Evolutionary conservation across 2,797 vertebrate genomes (phyloP), one percentile per base, ranked within the genome.

Genomic region (Kryptolebias ocellatus): DNA sequence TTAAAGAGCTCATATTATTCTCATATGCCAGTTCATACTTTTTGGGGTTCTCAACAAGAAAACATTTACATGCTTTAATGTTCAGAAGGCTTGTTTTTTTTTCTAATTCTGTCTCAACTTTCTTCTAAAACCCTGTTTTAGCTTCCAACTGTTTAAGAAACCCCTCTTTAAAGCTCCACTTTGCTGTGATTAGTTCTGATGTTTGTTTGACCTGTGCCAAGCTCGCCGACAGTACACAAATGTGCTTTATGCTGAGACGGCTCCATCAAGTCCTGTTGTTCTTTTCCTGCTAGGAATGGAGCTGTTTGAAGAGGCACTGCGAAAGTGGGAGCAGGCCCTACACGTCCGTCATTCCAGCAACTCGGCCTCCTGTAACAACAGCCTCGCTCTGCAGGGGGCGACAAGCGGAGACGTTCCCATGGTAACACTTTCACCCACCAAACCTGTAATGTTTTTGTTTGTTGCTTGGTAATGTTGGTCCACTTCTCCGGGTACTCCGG

Each of bases 261-360:
- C 24, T 51, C 6, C 1, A 0, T 53, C 5, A 17, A 5, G 2
- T 44, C 31, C 44, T 18, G 2, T 24, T 4, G 0, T 7, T 14
- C 0, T 69, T 51, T 67, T 29, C 15, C 29, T 64, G 11, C 10
- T 53, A 99, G 98, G 98, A 46, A 98, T 99, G 96, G 97, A 98
- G 88, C 90, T 99, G 55, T 99, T 99, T 72, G 98, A 99, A 79
- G 98, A 99, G 86, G 98, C 98, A 0, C 89, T 99, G 56, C 95
- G 93, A 71, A 99, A 99, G 67, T 99, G 98, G 98, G 96, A 99
- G 60, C 96, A 95, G 85, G 98, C 98, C 0, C 83, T 99, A 84
- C 96, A 95, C 27, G 90, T 96, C 79, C 94, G 96, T 50, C 96
- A 98, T 83, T 89, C 89, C 24, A 83, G 93, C 37, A 89, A 83